phyloP scores from a whole-genome alignment of 1,140 invertebrate genomes.

The Oryzaephilus surinamensis region DNA sequence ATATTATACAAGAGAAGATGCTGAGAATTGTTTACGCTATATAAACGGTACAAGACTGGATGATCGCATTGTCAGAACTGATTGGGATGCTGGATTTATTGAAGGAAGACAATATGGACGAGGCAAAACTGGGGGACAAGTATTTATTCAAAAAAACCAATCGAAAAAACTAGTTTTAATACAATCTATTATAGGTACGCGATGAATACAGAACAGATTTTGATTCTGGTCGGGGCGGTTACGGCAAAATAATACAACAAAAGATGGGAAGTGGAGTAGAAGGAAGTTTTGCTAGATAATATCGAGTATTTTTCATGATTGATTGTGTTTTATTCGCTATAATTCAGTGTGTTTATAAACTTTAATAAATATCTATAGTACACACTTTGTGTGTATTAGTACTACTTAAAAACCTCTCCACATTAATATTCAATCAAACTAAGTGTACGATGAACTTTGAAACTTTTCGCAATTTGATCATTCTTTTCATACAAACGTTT shows the following conservation, averaged over 20 bases:
- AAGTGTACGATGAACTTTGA: too few relatives aligned
- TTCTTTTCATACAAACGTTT: too few relatives aligned
- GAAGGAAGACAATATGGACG: slow-evolving; percentile 97
- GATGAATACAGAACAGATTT: slow-evolving; percentile 98
- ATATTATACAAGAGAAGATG: slow-evolving; percentile 83
- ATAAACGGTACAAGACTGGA: slow-evolving; percentile 95
- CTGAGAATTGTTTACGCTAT: slow-evolving; percentile 91
- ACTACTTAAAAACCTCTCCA: too few relatives aligned
- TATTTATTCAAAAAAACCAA: slow-evolving; percentile 43
- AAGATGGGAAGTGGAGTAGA: slow-evolving; percentile 46
- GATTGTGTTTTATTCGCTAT: too few relatives aligned
- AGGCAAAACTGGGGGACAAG: slow-evolving; percentile 97
- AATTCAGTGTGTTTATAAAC: too few relatives aligned
- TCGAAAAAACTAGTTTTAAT: not conserved
- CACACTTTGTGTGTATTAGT: too few relatives aligned
- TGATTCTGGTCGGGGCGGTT: slow-evolving; percentile 92
- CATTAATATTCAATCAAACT: too few relatives aligned
- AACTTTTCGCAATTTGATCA: too few relatives aligned
- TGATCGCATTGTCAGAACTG: slow-evolving; percentile 92
- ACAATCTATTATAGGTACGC: slow-evolving; percentile 56
- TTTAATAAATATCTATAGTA: too few relatives aligned
- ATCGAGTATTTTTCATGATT: too few relatives aligned
- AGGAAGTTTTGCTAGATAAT: slow-evolving; percentile 20
- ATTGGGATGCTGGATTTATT: slow-evolving; percentile 99
- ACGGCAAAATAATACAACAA: slow-evolving; percentile 86